A percentile compares a stretch with the other conserved stretches of the same genome.
Evolutionary conservation across 1,140 invertebrate species (phyloP).

Genomic region (Vanessa tameamea): DNA sequence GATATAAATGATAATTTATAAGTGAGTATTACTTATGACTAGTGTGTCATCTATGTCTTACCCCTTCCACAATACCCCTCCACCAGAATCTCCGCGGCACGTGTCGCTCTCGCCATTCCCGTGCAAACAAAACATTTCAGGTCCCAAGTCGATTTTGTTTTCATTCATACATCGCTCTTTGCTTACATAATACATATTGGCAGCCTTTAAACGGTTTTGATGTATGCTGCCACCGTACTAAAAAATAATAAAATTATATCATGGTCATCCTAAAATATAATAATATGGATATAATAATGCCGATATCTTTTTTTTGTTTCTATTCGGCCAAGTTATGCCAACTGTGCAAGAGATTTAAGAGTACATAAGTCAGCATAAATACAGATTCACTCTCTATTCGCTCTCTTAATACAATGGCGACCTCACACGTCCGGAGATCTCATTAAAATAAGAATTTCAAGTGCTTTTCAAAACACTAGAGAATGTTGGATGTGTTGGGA

Average conservation of each 20-base stretch:
- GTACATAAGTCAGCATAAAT: too few species aligned
- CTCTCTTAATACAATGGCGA: too few species aligned
- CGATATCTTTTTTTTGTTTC: too few species aligned
- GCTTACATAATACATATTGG: conserved; percentile 40
- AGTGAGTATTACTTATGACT: not conserved
- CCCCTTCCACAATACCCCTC: conserved; percentile 52
- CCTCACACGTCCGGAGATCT: too few species aligned
- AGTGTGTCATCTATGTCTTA: conserved; percentile 13
- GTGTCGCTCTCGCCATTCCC: conserved; percentile 51
- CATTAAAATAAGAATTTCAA: too few species aligned
- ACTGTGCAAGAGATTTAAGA: too few species aligned
- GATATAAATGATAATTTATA: not conserved
- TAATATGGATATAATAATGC: too few species aligned
- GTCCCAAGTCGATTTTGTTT: conserved; percentile 39
- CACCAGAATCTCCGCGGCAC: conserved; percentile 61
- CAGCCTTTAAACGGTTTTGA: conserved; percentile 35
- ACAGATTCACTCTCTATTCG: too few species aligned
- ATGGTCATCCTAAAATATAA: too few species aligned
- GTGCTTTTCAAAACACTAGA: too few species aligned
- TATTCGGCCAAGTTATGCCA: too few species aligned
- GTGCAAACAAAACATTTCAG: conserved; percentile 60
- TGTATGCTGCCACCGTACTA: conserved; percentile 47
- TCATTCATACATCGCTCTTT: conserved; percentile 39
- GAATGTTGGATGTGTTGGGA: too few species aligned
- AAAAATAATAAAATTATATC: conserved; percentile 24